These are phyloP conservation scores for Capra hircus DNA, from an alignment of 2,113 vertebrate species.

Conservation along the genomic window DNA sequence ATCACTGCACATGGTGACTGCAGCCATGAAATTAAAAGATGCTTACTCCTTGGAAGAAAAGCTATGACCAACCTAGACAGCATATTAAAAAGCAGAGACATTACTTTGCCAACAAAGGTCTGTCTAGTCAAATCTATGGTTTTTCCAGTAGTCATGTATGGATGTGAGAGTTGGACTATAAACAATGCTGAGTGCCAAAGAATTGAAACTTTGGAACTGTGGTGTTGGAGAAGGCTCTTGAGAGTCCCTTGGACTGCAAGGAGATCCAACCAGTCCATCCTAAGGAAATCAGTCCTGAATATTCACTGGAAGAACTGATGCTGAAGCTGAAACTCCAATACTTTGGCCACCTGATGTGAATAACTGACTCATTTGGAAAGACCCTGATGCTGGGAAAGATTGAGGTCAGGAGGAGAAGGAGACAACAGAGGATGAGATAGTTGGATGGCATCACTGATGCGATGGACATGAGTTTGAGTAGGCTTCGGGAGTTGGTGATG, in stretches of 20 bases:
- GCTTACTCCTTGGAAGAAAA: neutral
- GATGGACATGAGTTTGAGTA: neutral
- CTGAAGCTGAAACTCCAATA: neutral
- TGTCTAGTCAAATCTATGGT: neutral
- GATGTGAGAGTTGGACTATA: neutral
- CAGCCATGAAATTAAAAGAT: neutral
- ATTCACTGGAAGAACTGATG: neutral
- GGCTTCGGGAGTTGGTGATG: neutral
- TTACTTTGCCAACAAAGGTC: neutral
- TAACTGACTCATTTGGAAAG: neutral
- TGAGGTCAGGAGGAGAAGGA: neutral
- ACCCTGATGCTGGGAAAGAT: neutral
- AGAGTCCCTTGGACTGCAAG: neutral
- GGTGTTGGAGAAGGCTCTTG: neutral
- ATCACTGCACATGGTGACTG: neutral
- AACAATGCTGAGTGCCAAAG: neutral
- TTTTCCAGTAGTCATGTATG: neutral
- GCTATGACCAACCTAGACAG: neutral
- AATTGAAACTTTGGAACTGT: neutral
- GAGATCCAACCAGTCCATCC: neutral
- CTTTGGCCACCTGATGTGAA: neutral
- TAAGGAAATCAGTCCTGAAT: neutral
- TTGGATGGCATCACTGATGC: rapidly evolving
- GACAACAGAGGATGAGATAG: neutral
- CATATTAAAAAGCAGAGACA: neutral